Conservation (phyloP, 2,888 invertebrate species). For the Epistrophella euchroma region DNA sequence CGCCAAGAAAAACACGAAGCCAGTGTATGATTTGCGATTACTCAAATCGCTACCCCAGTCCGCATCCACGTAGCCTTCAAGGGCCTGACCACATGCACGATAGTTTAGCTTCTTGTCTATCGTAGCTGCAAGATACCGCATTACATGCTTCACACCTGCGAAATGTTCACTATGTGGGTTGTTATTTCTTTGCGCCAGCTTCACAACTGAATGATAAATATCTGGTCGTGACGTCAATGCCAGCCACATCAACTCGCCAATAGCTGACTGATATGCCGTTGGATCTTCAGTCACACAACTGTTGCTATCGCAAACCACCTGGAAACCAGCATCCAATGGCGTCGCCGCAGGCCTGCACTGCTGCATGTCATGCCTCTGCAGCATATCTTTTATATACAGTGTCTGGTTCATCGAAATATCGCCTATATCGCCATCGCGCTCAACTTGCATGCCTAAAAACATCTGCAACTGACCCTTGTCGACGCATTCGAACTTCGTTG, state of each 20-base stretch:
- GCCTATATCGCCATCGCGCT: conserved; percentile 26
- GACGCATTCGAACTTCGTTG: conserved; percentile 45
- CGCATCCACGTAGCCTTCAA: neutral
- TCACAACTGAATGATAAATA: no score
- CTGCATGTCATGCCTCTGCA: conserved; percentile 10
- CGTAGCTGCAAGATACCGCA: no score
- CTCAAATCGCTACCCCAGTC: conserved; percentile 17
- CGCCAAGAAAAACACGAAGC: no score
- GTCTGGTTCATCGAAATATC: conserved; percentile 19
- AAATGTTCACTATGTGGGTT: no score
- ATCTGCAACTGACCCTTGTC: conserved; percentile 27
- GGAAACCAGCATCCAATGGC: conserved; percentile 53
- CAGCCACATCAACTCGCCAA: no score
- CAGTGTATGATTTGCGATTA: conserved; percentile 16
- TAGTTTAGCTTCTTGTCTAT: no score
- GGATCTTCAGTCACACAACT: conserved; percentile 17
- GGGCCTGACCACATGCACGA: neutral
- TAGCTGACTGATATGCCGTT: neutral
- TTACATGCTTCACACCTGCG: no score
- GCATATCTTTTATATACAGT: no score
- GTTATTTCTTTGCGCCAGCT: no score
- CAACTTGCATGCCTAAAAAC: conserved; percentile 45
- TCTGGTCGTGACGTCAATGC: no score
- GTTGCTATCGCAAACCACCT: conserved; percentile 44
- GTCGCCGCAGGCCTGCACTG: conserved; percentile 20